Percentiles rank a stretch among this genome's conserved stretches.
phyloP scores from a whole-genome alignment of 2,113 vertebrate genomes.

The Fukomys damarensis region DNA sequence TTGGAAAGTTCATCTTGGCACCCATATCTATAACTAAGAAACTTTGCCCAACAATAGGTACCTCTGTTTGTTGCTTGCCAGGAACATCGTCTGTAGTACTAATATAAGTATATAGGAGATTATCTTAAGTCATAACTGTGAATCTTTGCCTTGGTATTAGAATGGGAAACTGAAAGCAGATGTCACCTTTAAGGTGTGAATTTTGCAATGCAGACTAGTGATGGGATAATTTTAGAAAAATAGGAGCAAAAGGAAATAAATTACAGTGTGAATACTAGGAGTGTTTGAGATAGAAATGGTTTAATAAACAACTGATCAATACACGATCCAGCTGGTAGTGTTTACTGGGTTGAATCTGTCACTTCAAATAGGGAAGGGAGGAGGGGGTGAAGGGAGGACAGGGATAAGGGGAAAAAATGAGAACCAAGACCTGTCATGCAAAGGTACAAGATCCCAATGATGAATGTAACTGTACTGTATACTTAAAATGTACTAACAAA shows the following conservation, averaged over 20 bases:
- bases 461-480: too few species aligned
- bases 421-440: too few species aligned
- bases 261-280: background rate
- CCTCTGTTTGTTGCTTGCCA: background rate
- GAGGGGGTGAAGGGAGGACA: too few species aligned
- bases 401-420: too few species aligned
- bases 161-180: background rate
- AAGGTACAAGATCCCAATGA: too few species aligned
- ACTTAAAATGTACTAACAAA: too few species aligned
- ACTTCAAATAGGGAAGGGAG: too few species aligned
- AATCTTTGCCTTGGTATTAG: background rate
- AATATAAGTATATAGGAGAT: background rate
- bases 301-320: background rate
- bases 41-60: background rate
- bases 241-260: background rate
- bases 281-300: background rate
- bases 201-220: background rate
- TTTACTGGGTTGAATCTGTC: background rate
- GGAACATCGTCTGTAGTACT: accelerated
- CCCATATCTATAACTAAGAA: background rate
- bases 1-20: background rate
- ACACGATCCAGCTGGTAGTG: background rate
- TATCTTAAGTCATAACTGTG: background rate
- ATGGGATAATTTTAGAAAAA: background rate
- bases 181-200: background rate